These are phyloP conservation scores for Sebastes trivittatus DNA, from an alignment of 2,797 vertebrate species.

Conservation along the genomic window DNA sequence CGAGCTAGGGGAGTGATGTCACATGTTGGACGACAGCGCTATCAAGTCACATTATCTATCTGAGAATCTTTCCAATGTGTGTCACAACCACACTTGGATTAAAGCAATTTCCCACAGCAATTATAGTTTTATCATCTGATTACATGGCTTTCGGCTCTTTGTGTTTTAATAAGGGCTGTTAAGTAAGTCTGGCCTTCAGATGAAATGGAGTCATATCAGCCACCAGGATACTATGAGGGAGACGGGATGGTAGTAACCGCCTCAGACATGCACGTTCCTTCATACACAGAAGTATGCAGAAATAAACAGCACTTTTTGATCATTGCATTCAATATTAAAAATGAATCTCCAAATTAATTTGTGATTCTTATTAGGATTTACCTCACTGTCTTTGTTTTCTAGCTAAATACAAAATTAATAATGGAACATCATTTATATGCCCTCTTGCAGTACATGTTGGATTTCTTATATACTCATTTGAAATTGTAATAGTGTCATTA, in stretches of 20 bases:
- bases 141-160: slow-evolving; percentile 66
- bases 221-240: slow-evolving; percentile 16
- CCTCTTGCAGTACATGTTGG: neutral
- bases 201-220: slow-evolving; percentile 37
- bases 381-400: neutral
- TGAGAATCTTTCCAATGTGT: slow-evolving; percentile 45
- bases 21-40: slow-evolving; percentile 3
- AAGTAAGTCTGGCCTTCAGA: slow-evolving; percentile 53
- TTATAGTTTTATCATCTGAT: slow-evolving; percentile 69
- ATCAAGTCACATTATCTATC: slow-evolving; percentile 42
- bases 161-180: slow-evolving; percentile 60
- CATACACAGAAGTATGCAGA: neutral
- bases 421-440: neutral
- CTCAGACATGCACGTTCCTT: neutral
- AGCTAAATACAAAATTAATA: neutral
- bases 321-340: neutral
- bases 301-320: neutral
- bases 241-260: neutral
- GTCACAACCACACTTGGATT: slow-evolving; percentile 59
- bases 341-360: neutral
- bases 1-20: neutral
- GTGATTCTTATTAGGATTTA: neutral
- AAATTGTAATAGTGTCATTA: neutral
- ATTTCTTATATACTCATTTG: neutral
- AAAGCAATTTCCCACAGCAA: slow-evolving; percentile 64